Base-by-base conservation (phyloP, 2,888 invertebrate genomes). In the Stenodema calcarata region DNA sequence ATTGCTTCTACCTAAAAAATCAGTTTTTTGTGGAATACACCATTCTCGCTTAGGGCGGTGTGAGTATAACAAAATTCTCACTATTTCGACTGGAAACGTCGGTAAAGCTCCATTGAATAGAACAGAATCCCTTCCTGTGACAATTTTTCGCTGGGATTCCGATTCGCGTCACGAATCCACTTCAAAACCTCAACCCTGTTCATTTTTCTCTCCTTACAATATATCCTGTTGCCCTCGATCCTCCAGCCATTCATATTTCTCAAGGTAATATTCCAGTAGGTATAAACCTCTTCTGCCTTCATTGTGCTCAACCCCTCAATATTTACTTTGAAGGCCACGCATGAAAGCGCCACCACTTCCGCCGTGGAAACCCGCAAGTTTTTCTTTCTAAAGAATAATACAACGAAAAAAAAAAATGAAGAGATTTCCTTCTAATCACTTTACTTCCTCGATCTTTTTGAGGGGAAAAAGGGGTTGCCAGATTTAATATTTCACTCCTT, bases 401-500 rank as follows among this genome's bases (percentile, higher is more conserved):
- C 42, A 44, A 78, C 69, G n/a, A n/a, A n/a, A n/a, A n/a, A n/a
- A n/a, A n/a, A n/a, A n/a, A n/a, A n/a, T n/a, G 69, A 78, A 44
- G 27, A 44, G 27, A 44, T 78, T 44, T 82, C 27, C 54, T 80
- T 80, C 54, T 82, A 82, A 82, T 82, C 82, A 82, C 82, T 82
- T 82, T 69, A 82, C 82, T 69, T 18, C 23, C 42, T 11, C 12
- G 9, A 23, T 41, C 41, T 62, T 62, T 27, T 23, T 3, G 18
- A 9, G 12, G 62, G 27, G 23, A 23, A 18, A 16, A 50, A 23
- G 18, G 62, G 23, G 11, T 18, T 7, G 23, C 27, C 62, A 62
- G 62, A 82, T 82, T 82, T 82, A 82, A 82, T 82, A 82, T 69
- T 82, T 82, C 82, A 82, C 69, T 78, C 78, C 78, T 27, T 76